phyloP scores from a whole-genome alignment of 2,113 vertebrate species.

The Etheostoma spectabile region DNA sequence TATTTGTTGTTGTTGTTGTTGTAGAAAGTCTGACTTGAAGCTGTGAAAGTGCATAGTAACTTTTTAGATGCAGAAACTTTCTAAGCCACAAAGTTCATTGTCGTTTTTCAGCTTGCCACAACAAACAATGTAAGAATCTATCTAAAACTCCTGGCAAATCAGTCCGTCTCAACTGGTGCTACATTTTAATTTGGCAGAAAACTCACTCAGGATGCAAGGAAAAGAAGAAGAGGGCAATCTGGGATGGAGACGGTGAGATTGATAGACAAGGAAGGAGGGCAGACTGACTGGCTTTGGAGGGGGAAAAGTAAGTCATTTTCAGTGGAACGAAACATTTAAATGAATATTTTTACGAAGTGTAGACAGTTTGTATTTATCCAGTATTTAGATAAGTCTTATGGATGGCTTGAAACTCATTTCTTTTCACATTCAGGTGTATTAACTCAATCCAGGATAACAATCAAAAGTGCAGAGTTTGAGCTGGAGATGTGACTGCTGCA shows the following conservation, averaged over 20 bases:
- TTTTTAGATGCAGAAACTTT: slow-evolving; percentile 17
- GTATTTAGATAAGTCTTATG: neutral
- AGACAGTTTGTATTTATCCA: too few relatives aligned
- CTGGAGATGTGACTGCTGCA: slow-evolving; percentile 6
- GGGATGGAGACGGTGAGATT: neutral
- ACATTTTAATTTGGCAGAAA: slow-evolving; percentile 63
- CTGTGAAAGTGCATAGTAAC: slow-evolving; percentile 2
- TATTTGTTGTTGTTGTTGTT: neutral
- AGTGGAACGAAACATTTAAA: neutral
- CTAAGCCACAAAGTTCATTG: neutral
- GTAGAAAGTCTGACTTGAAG: neutral
- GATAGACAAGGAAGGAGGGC: slow-evolving; percentile 35
- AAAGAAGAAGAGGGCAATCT: slow-evolving; percentile 2
- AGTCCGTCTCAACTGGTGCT: slow-evolving; percentile 35
- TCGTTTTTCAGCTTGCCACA: slow-evolving; percentile 22
- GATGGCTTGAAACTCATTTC: neutral
- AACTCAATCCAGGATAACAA: slow-evolving; percentile 2
- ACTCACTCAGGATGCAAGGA: slow-evolving; percentile 33
- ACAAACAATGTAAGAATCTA: slow-evolving; percentile 27
- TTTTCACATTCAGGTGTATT: slow-evolving; percentile 15
- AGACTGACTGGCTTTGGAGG: slow-evolving; percentile 3
- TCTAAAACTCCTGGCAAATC: neutral
- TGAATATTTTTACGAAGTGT: neutral
- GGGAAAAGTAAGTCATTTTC: slow-evolving; percentile 10
- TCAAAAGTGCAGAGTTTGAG: slow-evolving; percentile 5